Conservation (phyloP, 2,113 vertebrate genomes). For the Holacanthus passer region DNA sequence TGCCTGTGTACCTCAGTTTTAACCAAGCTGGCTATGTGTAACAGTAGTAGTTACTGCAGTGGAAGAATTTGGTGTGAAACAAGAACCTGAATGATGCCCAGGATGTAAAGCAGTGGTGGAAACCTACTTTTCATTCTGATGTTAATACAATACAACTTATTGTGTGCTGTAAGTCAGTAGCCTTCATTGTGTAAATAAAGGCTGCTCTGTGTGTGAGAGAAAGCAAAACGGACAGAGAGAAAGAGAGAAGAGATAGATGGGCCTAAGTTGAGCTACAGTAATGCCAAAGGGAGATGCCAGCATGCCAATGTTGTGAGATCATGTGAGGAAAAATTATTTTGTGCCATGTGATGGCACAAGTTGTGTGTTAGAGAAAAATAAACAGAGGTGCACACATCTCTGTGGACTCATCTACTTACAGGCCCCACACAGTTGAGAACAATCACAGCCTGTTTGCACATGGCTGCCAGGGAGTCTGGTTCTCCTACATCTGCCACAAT, state of each 20-base stretch:
- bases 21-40: slow-evolving; percentile 4
- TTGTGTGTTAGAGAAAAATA: background rate
- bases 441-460: slow-evolving; percentile 92
- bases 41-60: background rate
- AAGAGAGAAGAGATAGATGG: background rate
- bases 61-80: slow-evolving; percentile 18
- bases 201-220: slow-evolving; percentile 25
- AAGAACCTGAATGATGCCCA: slow-evolving; percentile 34
- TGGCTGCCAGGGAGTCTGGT: slow-evolving; percentile 88
- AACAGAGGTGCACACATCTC: background rate
- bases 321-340: slow-evolving; percentile 19
- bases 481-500: slow-evolving; percentile 91
- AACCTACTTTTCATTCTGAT: slow-evolving; percentile 45
- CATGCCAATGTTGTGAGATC: slow-evolving; percentile 8
- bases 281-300: slow-evolving; percentile 23
- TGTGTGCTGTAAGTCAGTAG: slow-evolving; percentile 59
- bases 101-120: slow-evolving; percentile 24
- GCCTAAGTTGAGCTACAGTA: background rate
- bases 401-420: slow-evolving; percentile 84
- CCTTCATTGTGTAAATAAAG: slow-evolving; percentile 58
- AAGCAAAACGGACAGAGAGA: background rate
- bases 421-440: slow-evolving; percentile 97
- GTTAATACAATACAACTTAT: slow-evolving; percentile 55
- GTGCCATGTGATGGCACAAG: background rate
- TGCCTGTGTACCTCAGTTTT: background rate